Percentiles rank a stretch among this genome's conserved stretches.
phyloP scores from a whole-genome alignment of 2,113 vertebrate species.

The Elachura formosa region DNA sequence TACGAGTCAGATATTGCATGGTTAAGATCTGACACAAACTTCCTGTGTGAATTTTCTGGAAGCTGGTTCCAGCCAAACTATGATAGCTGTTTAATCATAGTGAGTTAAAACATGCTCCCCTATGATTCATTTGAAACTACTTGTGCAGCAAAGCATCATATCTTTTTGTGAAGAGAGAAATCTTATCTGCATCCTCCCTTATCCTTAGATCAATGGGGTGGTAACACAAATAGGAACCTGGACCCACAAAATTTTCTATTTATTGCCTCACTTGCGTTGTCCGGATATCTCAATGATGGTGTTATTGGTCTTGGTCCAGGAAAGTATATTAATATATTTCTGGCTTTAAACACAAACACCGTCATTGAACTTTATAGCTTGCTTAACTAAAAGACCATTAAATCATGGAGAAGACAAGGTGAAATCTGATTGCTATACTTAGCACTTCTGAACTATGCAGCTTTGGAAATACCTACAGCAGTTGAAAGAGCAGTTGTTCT shows the following conservation, averaged over 20 bases:
- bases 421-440: slow-evolving; percentile 1
- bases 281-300: neutral
- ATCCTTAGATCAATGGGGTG: neutral
- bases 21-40: neutral
- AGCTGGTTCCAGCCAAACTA: neutral
- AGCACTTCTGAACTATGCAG: neutral
- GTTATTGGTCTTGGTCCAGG: neutral
- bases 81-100: neutral
- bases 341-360: neutral
- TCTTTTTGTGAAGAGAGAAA: neutral
- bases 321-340: neutral
- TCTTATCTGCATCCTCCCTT: neutral
- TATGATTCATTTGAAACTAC: neutral
- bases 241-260: neutral
- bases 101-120: neutral
- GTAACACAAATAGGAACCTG: neutral
- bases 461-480: slow-evolving; percentile 22
- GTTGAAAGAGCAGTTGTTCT: neutral
- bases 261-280: neutral
- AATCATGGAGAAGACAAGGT: neutral
- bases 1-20: neutral
- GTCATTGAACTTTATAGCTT: neutral
- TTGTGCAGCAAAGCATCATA: neutral
- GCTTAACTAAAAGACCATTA: neutral
- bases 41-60: neutral